phyloP scores from a whole-genome alignment of 2,888 invertebrate species.

The Melanargia galathea region DNA sequence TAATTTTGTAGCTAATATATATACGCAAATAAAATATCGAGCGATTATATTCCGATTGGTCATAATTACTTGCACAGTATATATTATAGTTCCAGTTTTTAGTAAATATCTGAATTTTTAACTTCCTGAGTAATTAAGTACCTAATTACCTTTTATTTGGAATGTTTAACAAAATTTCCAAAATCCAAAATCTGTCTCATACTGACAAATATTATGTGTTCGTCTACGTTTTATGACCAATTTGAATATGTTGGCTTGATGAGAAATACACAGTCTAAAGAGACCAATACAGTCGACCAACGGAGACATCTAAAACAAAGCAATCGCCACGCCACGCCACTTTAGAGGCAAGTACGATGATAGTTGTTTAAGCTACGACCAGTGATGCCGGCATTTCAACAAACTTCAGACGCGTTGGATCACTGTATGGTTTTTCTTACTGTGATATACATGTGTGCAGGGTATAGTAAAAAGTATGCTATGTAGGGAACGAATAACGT shows the following conservation, averaged over 20 bases:
- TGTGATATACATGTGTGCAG: slow-evolving; percentile 57
- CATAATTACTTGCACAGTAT: not conserved
- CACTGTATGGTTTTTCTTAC: not conserved
- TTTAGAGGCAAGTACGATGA: too few relatives aligned
- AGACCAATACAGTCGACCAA: too few relatives aligned
- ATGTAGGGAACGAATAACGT: slow-evolving; percentile 43
- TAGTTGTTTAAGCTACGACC: too few relatives aligned
- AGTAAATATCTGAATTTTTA: too few relatives aligned
- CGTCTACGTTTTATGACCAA: not conserved
- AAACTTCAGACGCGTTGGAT: too few relatives aligned
- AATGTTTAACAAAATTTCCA: not conserved
- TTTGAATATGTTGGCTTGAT: slow-evolving; percentile 25
- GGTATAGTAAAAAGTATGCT: slow-evolving; percentile 51
- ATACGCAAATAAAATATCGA: slow-evolving; percentile 17
- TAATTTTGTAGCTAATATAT: slow-evolving; percentile 45
- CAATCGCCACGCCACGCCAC: too few relatives aligned
- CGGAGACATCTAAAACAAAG: too few relatives aligned
- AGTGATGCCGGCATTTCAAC: too few relatives aligned
- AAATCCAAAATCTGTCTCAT: not conserved
- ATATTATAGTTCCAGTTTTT: not conserved
- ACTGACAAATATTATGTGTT: too few relatives aligned
- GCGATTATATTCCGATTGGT: slow-evolving; percentile 24
- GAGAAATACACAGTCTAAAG: not conserved
- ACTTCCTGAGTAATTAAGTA: too few relatives aligned
- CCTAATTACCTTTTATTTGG: too few relatives aligned